Base-by-base conservation (phyloP, 2,113 vertebrate species). In the Oreochromis niloticus region DNA sequence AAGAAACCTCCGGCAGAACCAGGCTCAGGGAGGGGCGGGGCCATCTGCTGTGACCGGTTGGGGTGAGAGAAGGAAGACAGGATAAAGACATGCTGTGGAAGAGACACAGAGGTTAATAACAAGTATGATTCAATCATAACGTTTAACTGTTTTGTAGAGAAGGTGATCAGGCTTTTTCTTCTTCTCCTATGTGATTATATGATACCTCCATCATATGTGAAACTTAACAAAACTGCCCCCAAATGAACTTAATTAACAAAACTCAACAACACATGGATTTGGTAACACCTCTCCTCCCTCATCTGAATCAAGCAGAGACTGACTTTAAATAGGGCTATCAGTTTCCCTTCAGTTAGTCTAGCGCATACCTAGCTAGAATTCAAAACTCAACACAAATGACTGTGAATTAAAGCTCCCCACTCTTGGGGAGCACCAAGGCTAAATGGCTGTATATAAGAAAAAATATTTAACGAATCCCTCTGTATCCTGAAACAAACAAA, bases 21-120 rank as follows among this genome's bases (percentile, higher is more conserved):
- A 56, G 55, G 22, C 24, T 27, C 55, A 57, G 24, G 24, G 55
- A 27, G 24, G 55, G 7, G 12, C 6, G 55, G 22, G 12, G 55
- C 55, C 55, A 27, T 27, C 12, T 27, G 6, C 12, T 1, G 1
- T 1, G 0, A 57, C 12, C 2, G 1, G 55, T 57, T 57, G 6
- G 55, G 55, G 55, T 8, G 2, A 27, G 12, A 14, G 55, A 57
- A 57, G 55, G 22, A 57, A 14, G 1, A 57, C 55, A 14, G 55
- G 55, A 27, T 27, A 57, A 57, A 57, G 55, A 57, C 6, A 0
- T 57, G 55, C 55, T 27, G 4, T 56, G 55, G 55, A 56, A 56
- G 0, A 7, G 55, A 56, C 2, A 4, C 55, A 56, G 22, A 56
- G 22, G 1, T 27, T 27, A 27, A 56, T 56, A 27, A 55, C 52